phyloP scores from a whole-genome alignment of 2,888 invertebrate genomes.

The Pristionchus maxplancki region DNA sequence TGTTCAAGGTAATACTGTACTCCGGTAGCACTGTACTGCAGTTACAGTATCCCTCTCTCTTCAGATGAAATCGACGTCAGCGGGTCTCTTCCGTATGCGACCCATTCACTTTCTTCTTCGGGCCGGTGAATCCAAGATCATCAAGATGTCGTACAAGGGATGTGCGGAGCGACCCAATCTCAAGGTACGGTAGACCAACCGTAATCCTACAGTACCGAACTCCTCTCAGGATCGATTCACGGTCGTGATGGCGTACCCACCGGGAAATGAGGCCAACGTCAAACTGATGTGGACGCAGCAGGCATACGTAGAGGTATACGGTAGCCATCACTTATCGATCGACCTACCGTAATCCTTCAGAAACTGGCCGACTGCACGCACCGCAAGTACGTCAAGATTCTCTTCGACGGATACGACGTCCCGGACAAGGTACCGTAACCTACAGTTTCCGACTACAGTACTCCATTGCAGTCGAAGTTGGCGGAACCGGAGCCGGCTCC shows the following conservation, averaged over 20 bases:
- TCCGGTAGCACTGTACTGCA: neutral
- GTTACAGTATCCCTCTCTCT: too few relatives aligned
- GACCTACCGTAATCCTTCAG: neutral
- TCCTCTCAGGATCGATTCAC: neutral
- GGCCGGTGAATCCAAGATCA: neutral
- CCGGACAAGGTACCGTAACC: neutral
- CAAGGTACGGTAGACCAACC: too few relatives aligned
- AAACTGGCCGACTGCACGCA: neutral
- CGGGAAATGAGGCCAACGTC: neutral
- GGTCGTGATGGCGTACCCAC: too few relatives aligned
- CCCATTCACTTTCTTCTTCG: neutral
- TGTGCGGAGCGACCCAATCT: neutral
- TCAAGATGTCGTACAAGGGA: neutral
- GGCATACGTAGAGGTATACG: neutral
- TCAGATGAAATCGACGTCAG: slow-evolving; percentile 1
- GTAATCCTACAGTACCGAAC: neutral
- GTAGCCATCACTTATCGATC: neutral
- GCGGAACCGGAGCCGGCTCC: neutral
- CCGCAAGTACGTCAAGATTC: neutral
- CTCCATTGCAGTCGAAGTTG: neutral
- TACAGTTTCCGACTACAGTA: too few relatives aligned
- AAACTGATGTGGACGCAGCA: neutral
- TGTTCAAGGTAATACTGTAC: neutral
- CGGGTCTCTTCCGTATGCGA: neutral
- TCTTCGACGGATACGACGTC: neutral